These are phyloP conservation scores for Protosalanx chinensis DNA, from an alignment of 2,797 vertebrate genomes.

Conservation along the genomic window DNA sequence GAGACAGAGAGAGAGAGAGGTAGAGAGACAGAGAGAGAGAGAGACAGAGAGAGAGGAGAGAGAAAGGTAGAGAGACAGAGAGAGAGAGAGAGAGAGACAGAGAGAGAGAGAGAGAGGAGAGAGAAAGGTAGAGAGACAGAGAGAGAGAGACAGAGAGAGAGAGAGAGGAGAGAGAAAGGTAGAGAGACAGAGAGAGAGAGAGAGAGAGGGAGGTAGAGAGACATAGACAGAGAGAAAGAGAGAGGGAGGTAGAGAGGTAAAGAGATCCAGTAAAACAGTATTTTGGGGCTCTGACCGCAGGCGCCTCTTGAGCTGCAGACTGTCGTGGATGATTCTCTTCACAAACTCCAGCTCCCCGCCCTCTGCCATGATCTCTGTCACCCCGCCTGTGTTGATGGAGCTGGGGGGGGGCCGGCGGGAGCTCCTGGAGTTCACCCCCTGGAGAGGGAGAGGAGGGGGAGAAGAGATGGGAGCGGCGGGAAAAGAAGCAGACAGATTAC, in stretches of 20 bases:
- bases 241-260: not conserved
- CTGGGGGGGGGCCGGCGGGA: conserved; percentile 92
- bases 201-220: not conserved
- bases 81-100: too few relatives aligned
- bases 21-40: too few relatives aligned
- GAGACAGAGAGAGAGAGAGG: too few relatives aligned
- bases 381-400: conserved; percentile 95
- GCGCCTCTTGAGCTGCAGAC: conserved; percentile 91
- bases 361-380: conserved; percentile 99
- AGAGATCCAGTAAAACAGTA: not conserved
- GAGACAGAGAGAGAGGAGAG: too few relatives aligned
- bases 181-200: not conserved
- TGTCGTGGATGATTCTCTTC: conserved; percentile 98
- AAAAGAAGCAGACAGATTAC: not conserved
- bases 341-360: conserved; percentile 98
- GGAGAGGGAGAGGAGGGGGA: conserved; percentile 45
- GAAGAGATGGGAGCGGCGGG: conserved; percentile 18
- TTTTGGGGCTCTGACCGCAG: conserved; percentile 73
- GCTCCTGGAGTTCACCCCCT: conserved; percentile 98
- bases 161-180: too few relatives aligned
- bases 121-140: too few relatives aligned
- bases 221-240: too few relatives aligned
- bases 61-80: too few relatives aligned
- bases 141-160: too few relatives aligned
- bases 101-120: too few relatives aligned